Evolutionary conservation across 2,797 vertebrate species (phyloP), one percentile per base, ranked within the genome.

Genomic region (Clarias pachynema): DNA sequence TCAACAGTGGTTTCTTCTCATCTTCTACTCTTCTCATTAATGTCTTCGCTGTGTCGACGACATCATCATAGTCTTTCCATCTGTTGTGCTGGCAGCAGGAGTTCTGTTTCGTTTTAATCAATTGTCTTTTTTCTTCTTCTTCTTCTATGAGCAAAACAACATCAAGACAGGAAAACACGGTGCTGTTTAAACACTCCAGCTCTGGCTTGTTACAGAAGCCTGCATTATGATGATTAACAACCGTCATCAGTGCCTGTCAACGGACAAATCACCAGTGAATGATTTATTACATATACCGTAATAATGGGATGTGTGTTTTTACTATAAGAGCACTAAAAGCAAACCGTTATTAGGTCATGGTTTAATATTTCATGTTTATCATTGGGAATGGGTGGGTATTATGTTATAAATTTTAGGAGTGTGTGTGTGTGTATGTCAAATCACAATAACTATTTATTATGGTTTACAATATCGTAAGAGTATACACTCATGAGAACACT

Each of bases 51-150:
- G 80, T 26, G 65, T 40, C 53, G 20, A 37, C 53, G 20, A 63
- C 63, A 22, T 80, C 79, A 40, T 49, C 63, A 34, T 9, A 44
- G 72, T 4, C 29, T 83, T 53, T 81, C 81, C 85, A 86, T 82
- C 85, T 86, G 85, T 53, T 56, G 80, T 53, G 72, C 80, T 78
- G 80, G 85, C 73, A 83, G 85, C 53, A 69, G 73, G 80, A 70
- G 62, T 72, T 44, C 81, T 40, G 62, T 73, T 63, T 72, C 24
- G 37, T 40, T 83, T 86, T 78, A 78, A 86, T 78, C 85, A 31
- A 63, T 20, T 34, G 63, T 18, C 4, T 14, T 59, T 60, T 29
- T 2, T 5, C 1, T 1, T 53, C 0, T 5, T 6, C 40, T 31
- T 10, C 73, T 65, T 79, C 37, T 63, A 72, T 56, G 18, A 66